Evolutionary conservation across 2,797 vertebrate genomes (phyloP), one percentile per base, ranked within the genome.

Genomic region (Crenuchus spilurus): DNA sequence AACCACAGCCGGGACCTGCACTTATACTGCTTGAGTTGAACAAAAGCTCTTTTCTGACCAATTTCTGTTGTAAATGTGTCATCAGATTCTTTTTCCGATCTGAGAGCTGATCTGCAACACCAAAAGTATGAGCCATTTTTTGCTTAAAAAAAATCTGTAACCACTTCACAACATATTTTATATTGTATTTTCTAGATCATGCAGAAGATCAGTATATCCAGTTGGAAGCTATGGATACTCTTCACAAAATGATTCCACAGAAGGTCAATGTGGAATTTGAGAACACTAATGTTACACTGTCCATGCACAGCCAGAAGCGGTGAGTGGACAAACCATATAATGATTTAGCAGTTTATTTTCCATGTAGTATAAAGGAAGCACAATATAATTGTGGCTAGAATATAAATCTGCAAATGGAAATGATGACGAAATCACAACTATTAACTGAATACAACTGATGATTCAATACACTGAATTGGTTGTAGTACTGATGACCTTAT

Each of bases 281-380:
- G 85, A 97, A 92, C 72, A 98, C 93, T 42, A 98, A 94, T 61
- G 79, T 95, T 41, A 96, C 96, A 9, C 88, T 98, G 58, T 99
- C 97, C 26, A 95, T 98, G 96, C 97, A 98, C 78, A 99, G 97
- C 90, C 96, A 97, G 83, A 98, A 98, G 86, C 94, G 94, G 97
- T 98, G 77, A 90, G 90, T 74, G 54, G 41, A 9, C 33, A 0
- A 30, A 66, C 67, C 37, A 55, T 1, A 49, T 24, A 3, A 20
- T 44, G 3, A n/a, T n/a, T n/a, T n/a, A n/a, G n/a, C n/a, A n/a
- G n/a, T n/a, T n/a, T 16, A 44, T 10, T 13, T 14, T 44, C 2
- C 16, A 44, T 2, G 7, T 13, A 11, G 22, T 28, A 11, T 22
- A n/a, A n/a, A n/a, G n/a, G n/a, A n/a, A n/a, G n/a, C n/a, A n/a